Evolutionary conservation across 2,113 vertebrate genomes (phyloP).

Genomic region (Charina bottae): DNA sequence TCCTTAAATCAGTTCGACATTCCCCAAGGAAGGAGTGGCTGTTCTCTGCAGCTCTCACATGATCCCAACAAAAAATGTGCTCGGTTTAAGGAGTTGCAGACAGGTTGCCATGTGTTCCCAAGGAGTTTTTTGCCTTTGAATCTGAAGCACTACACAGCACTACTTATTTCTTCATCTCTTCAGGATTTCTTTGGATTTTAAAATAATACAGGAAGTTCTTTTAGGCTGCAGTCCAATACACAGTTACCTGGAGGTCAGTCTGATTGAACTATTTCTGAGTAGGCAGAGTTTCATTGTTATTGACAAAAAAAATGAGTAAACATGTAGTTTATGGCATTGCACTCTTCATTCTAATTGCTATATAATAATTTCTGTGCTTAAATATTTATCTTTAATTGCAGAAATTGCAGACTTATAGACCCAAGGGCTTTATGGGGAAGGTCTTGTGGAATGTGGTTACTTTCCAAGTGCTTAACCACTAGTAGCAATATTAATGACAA

Average conservation of each 20-base stretch:
- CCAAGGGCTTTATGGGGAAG: constrained; percentile 74
- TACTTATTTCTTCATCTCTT: constrained; percentile 64
- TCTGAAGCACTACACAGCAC: too few species aligned
- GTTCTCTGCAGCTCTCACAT: too few species aligned
- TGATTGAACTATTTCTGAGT: background rate
- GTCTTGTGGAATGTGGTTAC: constrained; percentile 75
- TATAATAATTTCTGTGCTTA: constrained; percentile 71
- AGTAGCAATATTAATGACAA: constrained; percentile 75
- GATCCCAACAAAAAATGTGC: too few species aligned
- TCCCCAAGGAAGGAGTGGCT: too few species aligned
- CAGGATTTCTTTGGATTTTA: constrained; percentile 51
- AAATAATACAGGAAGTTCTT: constrained; percentile 44
- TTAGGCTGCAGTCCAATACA: constrained; percentile 1
- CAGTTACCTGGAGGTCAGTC: background rate
- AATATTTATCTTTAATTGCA: constrained; percentile 65
- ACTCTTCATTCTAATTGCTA: constrained; percentile 62
- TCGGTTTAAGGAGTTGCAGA: too few species aligned
- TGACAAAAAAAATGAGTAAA: constrained; percentile 48
- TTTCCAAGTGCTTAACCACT: constrained; percentile 76
- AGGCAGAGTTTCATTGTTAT: background rate
- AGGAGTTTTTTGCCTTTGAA: too few species aligned
- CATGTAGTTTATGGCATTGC: constrained; percentile 56
- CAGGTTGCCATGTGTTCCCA: too few species aligned
- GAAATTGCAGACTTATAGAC: constrained; percentile 73
- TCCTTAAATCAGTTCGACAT: too few species aligned